Evolutionary conservation across 2,888 invertebrate genomes (phyloP), one percentile per base, ranked within the genome.

Genomic region (Labia minor): DNA sequence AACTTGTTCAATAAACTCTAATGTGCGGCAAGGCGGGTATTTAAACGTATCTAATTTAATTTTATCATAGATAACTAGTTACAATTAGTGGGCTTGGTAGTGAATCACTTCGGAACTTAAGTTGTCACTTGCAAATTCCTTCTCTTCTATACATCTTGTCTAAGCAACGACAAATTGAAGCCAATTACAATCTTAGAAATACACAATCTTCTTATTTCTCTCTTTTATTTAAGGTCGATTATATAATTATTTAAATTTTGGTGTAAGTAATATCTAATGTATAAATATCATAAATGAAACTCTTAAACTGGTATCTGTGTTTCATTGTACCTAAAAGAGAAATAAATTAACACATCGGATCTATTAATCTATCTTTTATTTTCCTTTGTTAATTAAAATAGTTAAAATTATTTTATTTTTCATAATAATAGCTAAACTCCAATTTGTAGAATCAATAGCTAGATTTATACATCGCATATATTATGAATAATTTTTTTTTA

Each of bases 1-100:
- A 49, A 49, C 49, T 49, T 49, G 49, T 49, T 49, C 49, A 49
- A 49, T 49, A 49, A 49, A 49, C 49, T 49, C 49, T 49, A 49
- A 49, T 49, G 49, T 49, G 49, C 49, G 49, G 49, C 49, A 49
- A 49, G 49, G 49, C 49, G 49, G 49, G 49, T 49, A 49, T 49
- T 49, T 49, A 49, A 49, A 49, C 49, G 49, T 49, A 49, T 49
- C 49, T 49, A 49, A 49, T 49, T 49, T 49, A 49, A 49, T 49
- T 49, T 49, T 49, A 49, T 49, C 49, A 49, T 49, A 49, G 49
- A 49, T 49, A 49, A 49, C 49, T 49, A 49, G 49, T 49, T 49
- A 49, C 49, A 49, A 49, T 49, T 49, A 49, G 49, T 49, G 49
- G n/a, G 49, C 49, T 49, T 49, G 49, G 49, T 49, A 49, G n/a